These are phyloP conservation scores for Tholera decimalis DNA, from an alignment of 2,888 invertebrate genomes.

Conservation along the genomic window DNA sequence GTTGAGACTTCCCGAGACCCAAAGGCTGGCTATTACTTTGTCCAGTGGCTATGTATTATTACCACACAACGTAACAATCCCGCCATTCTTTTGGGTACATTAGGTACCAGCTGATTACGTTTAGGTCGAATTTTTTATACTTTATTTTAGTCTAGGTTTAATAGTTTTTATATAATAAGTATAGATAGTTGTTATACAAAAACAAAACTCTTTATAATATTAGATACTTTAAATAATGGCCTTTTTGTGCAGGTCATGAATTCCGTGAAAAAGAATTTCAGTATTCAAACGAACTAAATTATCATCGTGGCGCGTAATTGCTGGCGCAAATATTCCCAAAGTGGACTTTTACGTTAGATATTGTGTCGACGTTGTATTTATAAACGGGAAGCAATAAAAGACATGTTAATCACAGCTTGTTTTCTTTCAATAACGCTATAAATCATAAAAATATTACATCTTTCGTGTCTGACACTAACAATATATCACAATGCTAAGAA, in stretches of 20 bases:
- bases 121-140: no score
- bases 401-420: constrained; percentile 76
- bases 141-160: no score
- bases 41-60: no score
- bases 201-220: no score
- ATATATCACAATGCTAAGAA: constrained; percentile 60
- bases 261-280: neutral
- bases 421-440: constrained; percentile 72
- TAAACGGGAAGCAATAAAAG: constrained; percentile 49
- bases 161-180: no score
- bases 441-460: constrained; percentile 61
- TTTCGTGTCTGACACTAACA: constrained; percentile 69
- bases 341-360: constrained; percentile 11
- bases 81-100: no score
- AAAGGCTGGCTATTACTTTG: no score
- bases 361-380: constrained; percentile 35
- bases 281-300: constrained; percentile 9
- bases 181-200: no score
- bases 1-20: no score
- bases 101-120: no score
- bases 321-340: constrained; percentile 38
- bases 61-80: no score
- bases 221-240: no score
- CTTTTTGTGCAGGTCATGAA: constrained; percentile 12
- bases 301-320: constrained; percentile 20